Conservation (phyloP, 2,888 invertebrate genomes). For the Cryptus viduatorius region DNA sequence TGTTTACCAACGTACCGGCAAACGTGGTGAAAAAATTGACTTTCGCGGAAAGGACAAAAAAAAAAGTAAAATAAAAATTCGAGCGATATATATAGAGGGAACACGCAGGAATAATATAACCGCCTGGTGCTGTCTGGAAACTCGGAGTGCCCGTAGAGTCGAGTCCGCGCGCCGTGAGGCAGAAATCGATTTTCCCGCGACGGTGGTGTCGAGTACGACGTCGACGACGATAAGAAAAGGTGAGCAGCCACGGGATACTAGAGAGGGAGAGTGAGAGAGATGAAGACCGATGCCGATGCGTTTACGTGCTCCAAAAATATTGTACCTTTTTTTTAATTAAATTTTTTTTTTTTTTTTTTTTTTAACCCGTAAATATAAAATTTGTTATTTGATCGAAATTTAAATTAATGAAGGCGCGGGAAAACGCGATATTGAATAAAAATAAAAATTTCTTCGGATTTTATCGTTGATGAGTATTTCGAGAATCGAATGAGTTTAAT, state of each 20-base stretch:
- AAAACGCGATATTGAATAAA: slow-evolving; percentile 2
- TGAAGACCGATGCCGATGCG: slow-evolving; percentile 15
- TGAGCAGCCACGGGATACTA: slow-evolving; percentile 59
- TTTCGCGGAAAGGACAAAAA: not conserved
- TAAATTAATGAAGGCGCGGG: slow-evolving; percentile 11
- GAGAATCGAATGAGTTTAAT: not conserved
- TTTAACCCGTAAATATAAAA: not conserved
- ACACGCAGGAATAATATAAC: slow-evolving; percentile 60
- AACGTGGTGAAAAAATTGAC: not conserved
- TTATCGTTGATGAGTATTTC: not conserved
- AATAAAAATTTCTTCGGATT: not conserved
- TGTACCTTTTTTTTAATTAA: not conserved
- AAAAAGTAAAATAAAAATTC: slow-evolving; percentile 5
- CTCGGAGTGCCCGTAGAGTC: slow-evolving; percentile 59
- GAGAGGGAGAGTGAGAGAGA: slow-evolving; percentile 13
- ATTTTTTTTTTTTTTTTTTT: not conserved
- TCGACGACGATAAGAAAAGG: slow-evolving; percentile 72
- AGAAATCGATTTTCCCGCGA: slow-evolving; percentile 73
- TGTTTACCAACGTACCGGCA: not conserved
- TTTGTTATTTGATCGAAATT: not conserved
- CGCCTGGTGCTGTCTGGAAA: slow-evolving; percentile 63
- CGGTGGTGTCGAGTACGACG: slow-evolving; percentile 67
- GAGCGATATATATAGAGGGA: slow-evolving; percentile 32
- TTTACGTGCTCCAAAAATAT: not conserved
- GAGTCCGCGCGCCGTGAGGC: slow-evolving; percentile 63